Evolutionary conservation across 2,888 invertebrate species (phyloP), one percentile per base, ranked within the genome.

Genomic region (Tenthredo mesomela): DNA sequence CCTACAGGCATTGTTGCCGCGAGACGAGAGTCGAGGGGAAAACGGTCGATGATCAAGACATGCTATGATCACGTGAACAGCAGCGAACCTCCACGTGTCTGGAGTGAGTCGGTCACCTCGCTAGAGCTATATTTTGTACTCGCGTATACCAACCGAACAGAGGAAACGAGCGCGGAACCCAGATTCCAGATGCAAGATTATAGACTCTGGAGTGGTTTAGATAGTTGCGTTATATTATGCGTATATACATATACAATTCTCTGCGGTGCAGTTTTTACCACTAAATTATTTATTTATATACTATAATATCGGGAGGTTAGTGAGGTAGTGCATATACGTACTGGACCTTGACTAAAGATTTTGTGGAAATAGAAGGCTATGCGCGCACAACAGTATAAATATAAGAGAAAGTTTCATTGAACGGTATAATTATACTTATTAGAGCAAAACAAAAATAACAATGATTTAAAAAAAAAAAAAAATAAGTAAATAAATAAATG

Each of bases 41-140:
- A 88, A 88, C 90, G 87, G 88, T 92, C 92, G 92, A 92, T 92
- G 91, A 89, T 87, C 88, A 88, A 86, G 87, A 87, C 91, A 91
- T 90, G 91, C 88, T 87, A 88, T 87, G 90, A 93, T 93, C 93
- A 91, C 91, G 91, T 91, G 91, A 90, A 93, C 92, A 92, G 91
- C 93, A 93, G 90, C 90, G 91, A 89, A 89, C 89, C 90, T 90
- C 90, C 92, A 92, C 93, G 93, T 93, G 93, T 86, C 67, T 67
- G 33, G 67, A 67, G 67, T 67, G 47, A 82, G 67, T 67, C 82
- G 82, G 82, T 82, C 82, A 82, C 82, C 82, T 80, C 80, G 80
- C 61, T 61, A 50, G 80, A 50, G 80, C 80, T 54, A 77, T 54
- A 54, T n/a, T 77, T 33, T 54, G 33, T 54, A 50, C 50, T 54